phyloP scores from a whole-genome alignment of 2,888 invertebrate genomes.

The Macrophya alboannulata region DNA sequence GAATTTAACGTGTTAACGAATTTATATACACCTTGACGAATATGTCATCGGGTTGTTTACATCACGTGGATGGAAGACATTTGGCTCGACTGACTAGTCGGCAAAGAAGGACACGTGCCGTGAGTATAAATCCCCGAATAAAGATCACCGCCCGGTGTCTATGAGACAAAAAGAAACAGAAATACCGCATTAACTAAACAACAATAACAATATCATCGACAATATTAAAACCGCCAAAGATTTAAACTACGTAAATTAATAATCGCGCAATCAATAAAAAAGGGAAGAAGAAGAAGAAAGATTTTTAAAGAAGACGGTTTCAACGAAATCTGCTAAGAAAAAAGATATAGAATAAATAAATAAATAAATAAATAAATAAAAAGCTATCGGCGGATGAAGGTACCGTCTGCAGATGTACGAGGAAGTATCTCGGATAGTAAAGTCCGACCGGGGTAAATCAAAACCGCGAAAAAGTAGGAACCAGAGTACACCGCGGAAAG shows the following conservation, averaged over 20 bases:
- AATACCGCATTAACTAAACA: neutral
- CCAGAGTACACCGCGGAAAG: constrained; percentile 14
- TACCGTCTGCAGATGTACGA: constrained; percentile 45
- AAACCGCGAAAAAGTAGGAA: constrained; percentile 10
- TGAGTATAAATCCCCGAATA: neutral
- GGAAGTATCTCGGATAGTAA: constrained; percentile 28
- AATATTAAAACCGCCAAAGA: constrained; percentile 5
- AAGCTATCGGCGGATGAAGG: constrained; percentile 8
- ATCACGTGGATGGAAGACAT: constrained; percentile 45
- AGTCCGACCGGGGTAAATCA: neutral
- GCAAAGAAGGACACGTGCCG: constrained; percentile 27
- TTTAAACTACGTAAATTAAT: neutral
- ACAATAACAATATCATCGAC: neutral
- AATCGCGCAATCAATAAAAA: neutral
- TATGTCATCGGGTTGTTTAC: constrained; percentile 50
- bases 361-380: neutral
- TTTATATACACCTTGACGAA: constrained; percentile 57
- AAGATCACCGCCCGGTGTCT: neutral
- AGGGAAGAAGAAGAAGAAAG: neutral
- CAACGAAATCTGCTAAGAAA: neutral
- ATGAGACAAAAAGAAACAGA: neutral
- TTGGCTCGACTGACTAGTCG: constrained; percentile 19
- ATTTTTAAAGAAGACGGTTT: neutral
- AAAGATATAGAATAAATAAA: neutral
- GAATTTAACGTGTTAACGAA: neutral